A percentile compares a stretch with the other conserved stretches of the same genome.
Conservation (phyloP, 2,113 vertebrate species). For the Nesoenas mayeri region DNA sequence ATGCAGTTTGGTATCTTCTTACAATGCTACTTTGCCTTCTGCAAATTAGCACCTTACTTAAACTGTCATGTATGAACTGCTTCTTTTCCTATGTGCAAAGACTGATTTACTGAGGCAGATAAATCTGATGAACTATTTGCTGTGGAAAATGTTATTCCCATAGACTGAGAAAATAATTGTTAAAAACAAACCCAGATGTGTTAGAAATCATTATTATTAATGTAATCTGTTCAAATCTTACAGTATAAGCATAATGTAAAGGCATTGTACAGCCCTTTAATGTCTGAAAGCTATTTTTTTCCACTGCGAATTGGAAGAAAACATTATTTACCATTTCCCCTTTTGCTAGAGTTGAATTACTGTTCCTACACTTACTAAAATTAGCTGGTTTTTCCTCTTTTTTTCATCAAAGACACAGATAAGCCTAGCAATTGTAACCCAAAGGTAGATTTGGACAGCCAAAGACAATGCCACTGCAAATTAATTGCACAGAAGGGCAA, state of each 20-base stretch:
- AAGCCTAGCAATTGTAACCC: neutral
- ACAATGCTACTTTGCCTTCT: neutral
- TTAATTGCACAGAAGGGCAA: neutral
- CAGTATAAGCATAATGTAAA: neutral
- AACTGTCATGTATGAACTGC: neutral
- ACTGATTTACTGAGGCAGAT: neutral
- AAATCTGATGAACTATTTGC: neutral
- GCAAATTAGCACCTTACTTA: neutral
- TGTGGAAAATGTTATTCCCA: neutral
- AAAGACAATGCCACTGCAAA: neutral
- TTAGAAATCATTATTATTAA: neutral
- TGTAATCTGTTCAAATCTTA: neutral
- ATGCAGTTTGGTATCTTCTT: neutral
- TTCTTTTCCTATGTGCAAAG: neutral
- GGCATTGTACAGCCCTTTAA: neutral
- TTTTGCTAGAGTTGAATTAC: neutral
- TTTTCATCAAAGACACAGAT: neutral
- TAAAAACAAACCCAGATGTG: neutral
- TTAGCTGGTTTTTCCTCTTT: neutral
- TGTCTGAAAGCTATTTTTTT: neutral
- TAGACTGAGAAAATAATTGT: neutral
- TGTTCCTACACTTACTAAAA: neutral
- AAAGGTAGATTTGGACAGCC: neutral
- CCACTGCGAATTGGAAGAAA: neutral
- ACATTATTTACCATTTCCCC: neutral